Conservation (phyloP, 2,888 invertebrate genomes). For the Heliconius hortense region DNA sequence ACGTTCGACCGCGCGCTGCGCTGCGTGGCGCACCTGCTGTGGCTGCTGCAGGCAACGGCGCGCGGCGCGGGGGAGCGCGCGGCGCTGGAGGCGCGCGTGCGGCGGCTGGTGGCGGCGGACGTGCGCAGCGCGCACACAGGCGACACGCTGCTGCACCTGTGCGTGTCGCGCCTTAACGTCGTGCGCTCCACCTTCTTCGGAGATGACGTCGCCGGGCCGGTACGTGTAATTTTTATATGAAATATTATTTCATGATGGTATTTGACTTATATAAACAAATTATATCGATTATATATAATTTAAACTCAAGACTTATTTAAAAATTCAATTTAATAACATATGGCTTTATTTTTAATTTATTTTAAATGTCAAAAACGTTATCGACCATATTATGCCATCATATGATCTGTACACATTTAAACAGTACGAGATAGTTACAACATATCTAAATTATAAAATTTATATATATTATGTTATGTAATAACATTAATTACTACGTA, state of each 20-base stretch:
- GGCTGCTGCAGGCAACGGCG: conserved; percentile 84
- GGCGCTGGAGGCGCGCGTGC: conserved; percentile 83
- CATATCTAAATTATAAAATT: too few species aligned
- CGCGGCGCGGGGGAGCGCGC: conserved; percentile 22
- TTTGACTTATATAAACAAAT: neutral
- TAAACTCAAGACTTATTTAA: neutral
- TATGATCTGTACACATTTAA: neutral
- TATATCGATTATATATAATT: neutral
- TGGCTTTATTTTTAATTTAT: neutral
- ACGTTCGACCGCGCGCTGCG: conserved; percentile 91
- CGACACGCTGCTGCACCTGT: conserved; percentile 92
- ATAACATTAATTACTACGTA: too few species aligned
- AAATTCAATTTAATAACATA: neutral
- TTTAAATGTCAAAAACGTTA: neutral
- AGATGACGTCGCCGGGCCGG: conserved; percentile 84
- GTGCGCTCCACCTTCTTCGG: conserved; percentile 89
- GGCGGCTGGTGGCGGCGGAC: conserved; percentile 82
- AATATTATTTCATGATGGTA: neutral
- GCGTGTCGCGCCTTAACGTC: conserved; percentile 89
- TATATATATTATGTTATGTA: too few species aligned
- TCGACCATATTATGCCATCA: neutral
- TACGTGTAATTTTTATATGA: neutral
- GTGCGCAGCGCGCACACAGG: conserved; percentile 86
- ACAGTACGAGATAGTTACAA: neutral
- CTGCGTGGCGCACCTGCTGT: conserved; percentile 89